Evolutionary conservation across 2,113 vertebrate genomes (phyloP), one percentile per base, ranked within the genome.

Genomic region (Hypomesus transpacificus): DNA sequence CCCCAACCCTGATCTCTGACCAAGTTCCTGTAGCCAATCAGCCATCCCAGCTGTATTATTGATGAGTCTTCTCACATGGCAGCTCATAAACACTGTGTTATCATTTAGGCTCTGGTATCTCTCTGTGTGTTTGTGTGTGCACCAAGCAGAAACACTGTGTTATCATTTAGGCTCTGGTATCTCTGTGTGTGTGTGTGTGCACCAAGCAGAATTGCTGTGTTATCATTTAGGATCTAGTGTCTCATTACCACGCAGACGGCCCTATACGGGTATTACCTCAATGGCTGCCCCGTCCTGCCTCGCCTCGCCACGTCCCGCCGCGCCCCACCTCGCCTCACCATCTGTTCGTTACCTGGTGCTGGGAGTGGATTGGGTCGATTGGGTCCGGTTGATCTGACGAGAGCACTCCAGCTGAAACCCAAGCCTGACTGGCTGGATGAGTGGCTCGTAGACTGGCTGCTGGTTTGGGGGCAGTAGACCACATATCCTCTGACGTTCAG

Each of bases 141-240:
- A 46, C 39, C 39, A 13, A 46, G 9, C 85, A 83, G 87, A 88
- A 89, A 88, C 83, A 84, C 76, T 77, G 75, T 76, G 82, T 85
- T 88, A 87, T 88, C 83, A 77, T 87, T 88, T 88, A 69, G 88
- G 87, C 86, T 92, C 90, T 80, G 50, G 11, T 91, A 82, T 88
- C 88, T 86, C 87, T 39, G 34, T 39, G 34, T 39, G 34, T 39
- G 34, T 39, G 34, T 7, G 3, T 7, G 34, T 7, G 34, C 28
- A 39, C 34, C 34, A 8, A 39, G 34, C 85, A 83, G 87, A 88
- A 89, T 87, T 82, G 83, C 76, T 77, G 75, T 76, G 82, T 85
- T 88, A 87, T 88, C 83, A 77, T 87, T 88, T 88, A 69, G 88
- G 87, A 86, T 92, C 90, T 80, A 52, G 11, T 91, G 84, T 88